Base-by-base conservation (phyloP, 1,140 invertebrate species). In the Globodera rostochiensis region DNA sequence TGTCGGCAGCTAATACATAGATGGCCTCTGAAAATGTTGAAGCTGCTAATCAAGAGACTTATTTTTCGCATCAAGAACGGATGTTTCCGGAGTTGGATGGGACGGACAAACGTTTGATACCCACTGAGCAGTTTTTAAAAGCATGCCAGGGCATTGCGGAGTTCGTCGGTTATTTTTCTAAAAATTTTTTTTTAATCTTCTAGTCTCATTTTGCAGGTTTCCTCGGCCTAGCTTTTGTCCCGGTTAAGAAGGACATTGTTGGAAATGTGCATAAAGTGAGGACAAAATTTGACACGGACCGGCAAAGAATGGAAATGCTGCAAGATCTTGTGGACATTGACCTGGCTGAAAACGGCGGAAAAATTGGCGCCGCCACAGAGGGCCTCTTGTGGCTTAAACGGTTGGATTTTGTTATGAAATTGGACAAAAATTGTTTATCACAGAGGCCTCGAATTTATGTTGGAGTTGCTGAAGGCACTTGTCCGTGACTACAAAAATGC, bases 141-240 rank as follows among this genome's bases (percentile, higher is more conserved):
- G 85, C 85, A 3, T 87, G 85, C 74, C 80, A 86, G 74, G 86
- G 86, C 60, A 84, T 86, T 53, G 85, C 84, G 11, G 85, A 86
- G 25, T 86, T 86, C 71, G 82, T 86, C 25, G 85, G 83, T 85
- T 9, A 49, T 66, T 36, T 47, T 69, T 69, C 9, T 36, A 11
- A 66, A 11, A 66, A 60, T 83, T 71, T 78, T 25, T n/a, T 78
- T 21, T 80, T 79, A 25, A 25, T 57, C 8, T 25, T 74, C 1
- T 9, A 45, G 73, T 3, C 36, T 64, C 49, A 49, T 74, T 21
- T 83, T 84, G 9, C 53, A 85, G 82, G 83, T 50, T 84, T 84
- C 77, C 84, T 86, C n/a, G 85, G 85, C 6, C 78, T 76, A 9
- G 85, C 85, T 21, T 86, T 87, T 76, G 74, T 73, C 13, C 85